Conservation (phyloP, 2,113 vertebrate genomes). For the Philantomba maxwellii region DNA sequence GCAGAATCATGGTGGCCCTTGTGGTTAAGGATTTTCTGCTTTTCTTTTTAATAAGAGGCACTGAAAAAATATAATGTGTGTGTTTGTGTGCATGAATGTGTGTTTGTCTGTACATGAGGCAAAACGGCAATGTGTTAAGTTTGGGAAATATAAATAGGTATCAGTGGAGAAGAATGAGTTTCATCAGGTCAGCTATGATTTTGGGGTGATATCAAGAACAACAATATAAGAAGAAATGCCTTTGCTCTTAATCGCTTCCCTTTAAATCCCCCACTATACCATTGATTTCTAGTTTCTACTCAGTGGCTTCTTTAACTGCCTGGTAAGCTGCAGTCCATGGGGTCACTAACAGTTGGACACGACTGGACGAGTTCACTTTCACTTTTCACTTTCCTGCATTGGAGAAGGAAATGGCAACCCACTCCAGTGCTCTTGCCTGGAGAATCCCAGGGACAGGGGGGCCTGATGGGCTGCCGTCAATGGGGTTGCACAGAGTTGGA, state of each 20-base stretch:
- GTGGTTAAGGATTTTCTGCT: background rate
- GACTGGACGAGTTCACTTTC: no score
- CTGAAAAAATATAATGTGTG: background rate
- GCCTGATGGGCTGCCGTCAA: no score
- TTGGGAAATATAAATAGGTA: background rate
- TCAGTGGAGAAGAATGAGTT: background rate
- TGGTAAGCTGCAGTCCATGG: no score
- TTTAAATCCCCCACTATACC: background rate
- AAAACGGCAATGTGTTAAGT: background rate
- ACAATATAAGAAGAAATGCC: background rate
- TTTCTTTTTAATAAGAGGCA: background rate
- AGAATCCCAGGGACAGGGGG: no score
- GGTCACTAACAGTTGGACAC: no score
- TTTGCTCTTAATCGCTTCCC: background rate
- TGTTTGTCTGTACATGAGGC: background rate
- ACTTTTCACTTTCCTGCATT: no score
- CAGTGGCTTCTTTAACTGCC: background rate
- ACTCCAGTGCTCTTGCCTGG: no score
- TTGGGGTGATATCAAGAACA: background rate
- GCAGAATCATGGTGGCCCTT: no score
- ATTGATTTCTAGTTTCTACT: background rate
- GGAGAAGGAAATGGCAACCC: no score
- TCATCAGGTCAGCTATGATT: background rate
- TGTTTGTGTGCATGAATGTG: background rate
- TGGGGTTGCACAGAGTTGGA: no score